phyloP scores from a whole-genome alignment of 2,797 vertebrate species.

The Eulemur coronatus region DNA sequence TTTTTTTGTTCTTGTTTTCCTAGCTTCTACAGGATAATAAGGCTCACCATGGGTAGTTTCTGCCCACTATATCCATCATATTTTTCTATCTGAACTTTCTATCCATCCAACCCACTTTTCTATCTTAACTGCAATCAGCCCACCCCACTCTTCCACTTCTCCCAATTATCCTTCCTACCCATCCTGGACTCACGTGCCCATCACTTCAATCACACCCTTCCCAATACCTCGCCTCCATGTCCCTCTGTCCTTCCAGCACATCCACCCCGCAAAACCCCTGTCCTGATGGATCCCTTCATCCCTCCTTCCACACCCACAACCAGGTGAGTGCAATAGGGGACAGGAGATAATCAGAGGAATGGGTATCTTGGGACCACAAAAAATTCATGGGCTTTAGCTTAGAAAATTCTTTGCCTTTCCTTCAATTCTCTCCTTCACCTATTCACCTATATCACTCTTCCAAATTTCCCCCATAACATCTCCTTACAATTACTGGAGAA shows the following conservation, averaged over 20 bases:
- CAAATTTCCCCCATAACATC: too few species aligned
- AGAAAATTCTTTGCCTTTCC: not conserved
- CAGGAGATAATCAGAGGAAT: not conserved
- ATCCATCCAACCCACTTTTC: not conserved
- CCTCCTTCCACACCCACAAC: accelerated
- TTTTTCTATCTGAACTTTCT: not conserved
- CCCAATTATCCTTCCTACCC: not conserved
- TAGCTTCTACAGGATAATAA: not conserved
- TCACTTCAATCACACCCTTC: not conserved
- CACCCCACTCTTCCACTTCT: not conserved
- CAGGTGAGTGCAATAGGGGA: not conserved
- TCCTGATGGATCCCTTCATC: too few species aligned
- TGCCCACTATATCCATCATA: not conserved
- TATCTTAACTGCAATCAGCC: not conserved
- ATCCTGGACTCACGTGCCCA: not conserved
- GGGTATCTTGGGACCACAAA: not conserved
- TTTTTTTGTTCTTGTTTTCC: not conserved
- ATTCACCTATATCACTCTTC: not conserved
- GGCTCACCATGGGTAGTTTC: not conserved
- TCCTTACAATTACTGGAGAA: not conserved
- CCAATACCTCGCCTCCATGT: not conserved
- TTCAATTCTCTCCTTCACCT: not conserved
- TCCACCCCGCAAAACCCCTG: not conserved
- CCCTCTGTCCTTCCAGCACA: not conserved
- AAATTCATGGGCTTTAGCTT: not conserved